Conservation (phyloP, 2,113 vertebrate genomes). For the Girardinichthys multiradiatus region DNA sequence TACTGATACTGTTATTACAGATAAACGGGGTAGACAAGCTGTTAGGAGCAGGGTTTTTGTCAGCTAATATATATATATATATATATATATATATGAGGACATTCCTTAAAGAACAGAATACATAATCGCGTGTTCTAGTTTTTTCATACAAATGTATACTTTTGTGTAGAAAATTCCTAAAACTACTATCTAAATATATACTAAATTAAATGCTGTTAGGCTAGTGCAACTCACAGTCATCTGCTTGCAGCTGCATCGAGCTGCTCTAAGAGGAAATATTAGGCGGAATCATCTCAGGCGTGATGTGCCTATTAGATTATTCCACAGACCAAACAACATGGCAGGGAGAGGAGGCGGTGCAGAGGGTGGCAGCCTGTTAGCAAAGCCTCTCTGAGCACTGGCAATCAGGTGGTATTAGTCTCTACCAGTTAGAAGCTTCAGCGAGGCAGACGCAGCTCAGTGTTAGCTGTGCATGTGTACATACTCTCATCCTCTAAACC, state of each 20-base stretch:
- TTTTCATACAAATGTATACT: too few species aligned
- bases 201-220: constrained; percentile 1
- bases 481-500: constrained; percentile 65
- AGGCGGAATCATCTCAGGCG: constrained; percentile 60
- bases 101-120: too few species aligned
- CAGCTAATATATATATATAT: too few species aligned
- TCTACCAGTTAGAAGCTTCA: constrained; percentile 59
- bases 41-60: too few species aligned
- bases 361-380: constrained; percentile 60
- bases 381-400: constrained; percentile 59
- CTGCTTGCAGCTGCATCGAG: constrained; percentile 26
- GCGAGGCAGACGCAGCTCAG: constrained; percentile 49
- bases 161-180: too few species aligned
- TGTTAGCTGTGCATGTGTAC: constrained; percentile 71
- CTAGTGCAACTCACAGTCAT: constrained; percentile 18
- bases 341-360: constrained; percentile 42
- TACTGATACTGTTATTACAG: too few species aligned
- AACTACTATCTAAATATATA: too few species aligned
- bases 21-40: too few species aligned
- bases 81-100: too few species aligned
- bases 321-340: constrained; percentile 65
- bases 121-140: too few species aligned
- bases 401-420: constrained; percentile 73
- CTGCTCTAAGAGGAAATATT: constrained; percentile 57
- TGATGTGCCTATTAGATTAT: constrained; percentile 74